A percentile compares a stretch with the other conserved stretches of the same genome.
Conservation (phyloP, 2,113 vertebrate species). For the zebrafish (Danio rerio) region GRCz12tu NC_133180.1:2931501-2932000, state of each 20-base stretch:
- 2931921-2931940: neutral
- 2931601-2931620: too few species aligned
- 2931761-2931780: neutral
- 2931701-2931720: neutral
- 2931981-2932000: neutral
- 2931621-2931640: too few species aligned
- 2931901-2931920: neutral
- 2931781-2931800: neutral
- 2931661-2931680: too few species aligned
- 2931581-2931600: too few species aligned
- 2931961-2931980: conserved; percentile 8
- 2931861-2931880: neutral
- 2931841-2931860: neutral
- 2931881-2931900: neutral
- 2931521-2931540: too few species aligned
- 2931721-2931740: neutral
- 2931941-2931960: neutral
- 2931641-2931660: too few species aligned
- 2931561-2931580: too few species aligned
- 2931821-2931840: neutral
- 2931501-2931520: too few species aligned
- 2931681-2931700: too few species aligned
- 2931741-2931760: neutral
- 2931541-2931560: too few species aligned
- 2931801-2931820: neutral